Base-by-base conservation (phyloP, 2,888 invertebrate species). In the Orthonychiurus folsomi region DNA sequence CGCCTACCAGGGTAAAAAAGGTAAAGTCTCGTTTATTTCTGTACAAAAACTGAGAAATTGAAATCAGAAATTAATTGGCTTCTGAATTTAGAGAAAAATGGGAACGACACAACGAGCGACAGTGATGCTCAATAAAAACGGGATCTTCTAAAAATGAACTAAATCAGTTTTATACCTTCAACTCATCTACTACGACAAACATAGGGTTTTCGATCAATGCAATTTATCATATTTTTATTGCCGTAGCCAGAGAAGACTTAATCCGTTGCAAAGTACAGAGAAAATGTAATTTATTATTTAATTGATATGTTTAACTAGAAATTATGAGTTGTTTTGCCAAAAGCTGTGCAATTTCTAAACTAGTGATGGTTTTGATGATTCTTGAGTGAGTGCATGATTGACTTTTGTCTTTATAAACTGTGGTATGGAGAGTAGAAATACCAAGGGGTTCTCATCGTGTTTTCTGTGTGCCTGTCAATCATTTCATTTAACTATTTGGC, bases 1-100 rank as follows among this genome's bases (percentile, higher is more conserved):
- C 80, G 93, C 93, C 77, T 94, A 93, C 80, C 87, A 88, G 73
- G 89, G 89, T 75, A 93, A 93, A 82, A 93, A 93, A 89, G 93
- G 93, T 93, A 47, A 55, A 23, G 3, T n/a, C 27, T 57, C 9
- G 26, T 59, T n/a, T 50, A 28, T 52, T 59, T 26, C 56, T n/a
- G n/a, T 50, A 27, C 20, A 47, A 12, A 47, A 47, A 47, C 12
- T 12, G 28, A 21, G 50, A 37, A 28, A 24, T 18, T 26, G 12
- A 25, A 2, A 18, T 24, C 26, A 47, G 48, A 12, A 26, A 37
- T 58, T 54, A 50, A 47, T 24, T 52, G 27, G 47, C 21, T 21
- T 28, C 50, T 52, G 26, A 56, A 50, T 53, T 24, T 21, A 37
- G 75, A 75, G 63, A 75, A 74, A 65, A 74, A 68, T 65, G 73